Base-by-base conservation (phyloP, 1,140 invertebrate genomes). In the Sycobia sp. region DNA sequence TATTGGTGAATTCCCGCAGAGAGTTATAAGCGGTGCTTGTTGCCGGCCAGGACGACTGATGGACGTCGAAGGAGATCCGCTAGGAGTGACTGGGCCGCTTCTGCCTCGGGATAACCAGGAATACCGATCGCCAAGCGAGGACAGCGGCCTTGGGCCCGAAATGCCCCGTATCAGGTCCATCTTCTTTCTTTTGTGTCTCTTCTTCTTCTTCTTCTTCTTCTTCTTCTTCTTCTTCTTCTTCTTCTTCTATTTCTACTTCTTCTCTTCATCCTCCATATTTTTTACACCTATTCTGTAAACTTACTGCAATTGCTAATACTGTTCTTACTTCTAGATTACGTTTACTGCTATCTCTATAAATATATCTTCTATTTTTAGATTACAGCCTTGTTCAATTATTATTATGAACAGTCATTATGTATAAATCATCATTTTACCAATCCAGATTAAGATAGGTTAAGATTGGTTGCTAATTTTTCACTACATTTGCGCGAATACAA, bases 91-190 rank as follows among this genome's bases (percentile, higher is more conserved):
- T 66, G 79, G 79, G 67, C 74, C 76, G 46, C 66, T 76, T 64
- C 70, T 66, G 50, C 65, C 75, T 13, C 68, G 77, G 72, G 84
- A 86, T 70, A 83, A 73, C 70, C 83, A 83, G 68, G 87, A 88
- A 69, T 87, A 88, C 82, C 86, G 89, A 73, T 91, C 90, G 56
- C 90, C 90, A 49, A 91, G 90, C 77, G 90, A 93, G 80, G 90
- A 92, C 84, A 91, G 90, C 78, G 90, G 90, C 71, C 86, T 93
- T 73, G 90, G 91, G 75, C 85, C 91, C 76, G 88, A 88, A 76
- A 86, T 88, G 78, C 84, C 85, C 73, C 75, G 80, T 86, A 89
- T 78, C 82, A 87, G 82, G 81, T 79, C 73, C 63, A 67, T 14
- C 49, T 51, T 57, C 49, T 43, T 18, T 57, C 20, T 27, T 20